Conservation (phyloP, 2,888 invertebrate species). For the Caenorhabditis drosophilae region DNA sequence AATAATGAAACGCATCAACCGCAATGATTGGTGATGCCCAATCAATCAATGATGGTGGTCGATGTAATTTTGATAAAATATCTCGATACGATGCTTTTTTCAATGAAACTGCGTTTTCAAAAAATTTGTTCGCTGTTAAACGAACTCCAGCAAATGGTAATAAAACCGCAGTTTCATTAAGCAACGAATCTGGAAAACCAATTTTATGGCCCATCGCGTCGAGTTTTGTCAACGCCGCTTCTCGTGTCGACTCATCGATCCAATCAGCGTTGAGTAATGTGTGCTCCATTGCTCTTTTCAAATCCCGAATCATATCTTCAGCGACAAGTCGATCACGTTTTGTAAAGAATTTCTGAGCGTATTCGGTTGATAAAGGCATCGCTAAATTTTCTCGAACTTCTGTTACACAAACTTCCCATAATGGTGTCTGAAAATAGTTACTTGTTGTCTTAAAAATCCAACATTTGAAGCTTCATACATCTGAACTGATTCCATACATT, state of each 20-base stretch:
- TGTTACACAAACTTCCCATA: conserved; percentile 58
- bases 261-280: conserved; percentile 58
- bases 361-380: conserved; percentile 55
- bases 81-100: conserved; percentile 47
- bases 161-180: conserved; percentile 54
- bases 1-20: conserved; percentile 60
- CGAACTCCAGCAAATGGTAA: conserved; percentile 53
- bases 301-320: conserved; percentile 49
- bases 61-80: conserved; percentile 34
- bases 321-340: conserved; percentile 18
- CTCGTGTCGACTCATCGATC: conserved; percentile 62
- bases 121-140: conserved; percentile 51
- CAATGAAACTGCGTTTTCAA: conserved; percentile 57
- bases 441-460: no score
- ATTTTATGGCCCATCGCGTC: conserved; percentile 59
- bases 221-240: conserved; percentile 55
- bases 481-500: conserved; percentile 44
- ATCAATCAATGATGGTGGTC: conserved; percentile 26
- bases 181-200: conserved; percentile 49
- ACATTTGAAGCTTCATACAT: conserved; percentile 37
- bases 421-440: conserved; percentile 23
- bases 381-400: conserved; percentile 56
- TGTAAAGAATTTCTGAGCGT: conserved; percentile 48
- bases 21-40: conserved; percentile 57
- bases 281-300: conserved; percentile 53